Evolutionary conservation across 35 echinoderm and acorn worm species (phyloP).

Genomic region (Heliocidaris tuberculata): DNA sequence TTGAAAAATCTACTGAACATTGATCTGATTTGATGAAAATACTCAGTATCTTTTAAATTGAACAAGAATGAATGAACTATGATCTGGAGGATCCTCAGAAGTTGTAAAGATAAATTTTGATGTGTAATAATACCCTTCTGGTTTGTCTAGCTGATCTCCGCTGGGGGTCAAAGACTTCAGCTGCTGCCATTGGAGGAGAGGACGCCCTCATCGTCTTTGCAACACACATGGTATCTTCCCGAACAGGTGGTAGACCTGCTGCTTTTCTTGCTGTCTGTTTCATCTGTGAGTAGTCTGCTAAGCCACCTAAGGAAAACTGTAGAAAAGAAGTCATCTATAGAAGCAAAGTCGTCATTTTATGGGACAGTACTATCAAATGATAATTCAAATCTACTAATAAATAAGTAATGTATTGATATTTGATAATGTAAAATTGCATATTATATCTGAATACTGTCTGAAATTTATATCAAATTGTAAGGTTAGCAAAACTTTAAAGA

Average conservation of each 20-base stretch:
- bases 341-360: background rate
- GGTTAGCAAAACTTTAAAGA: no score
- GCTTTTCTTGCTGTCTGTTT: conserved; percentile 75
- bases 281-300: conserved; percentile 63
- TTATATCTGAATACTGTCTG: no score
- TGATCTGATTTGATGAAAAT: no score
- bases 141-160: conserved; percentile 51
- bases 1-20: no score
- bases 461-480: no score
- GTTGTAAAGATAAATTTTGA: background rate
- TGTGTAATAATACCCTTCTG: conserved; percentile 67
- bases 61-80: no score
- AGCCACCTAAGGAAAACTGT: conserved; percentile 84
- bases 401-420: no score
- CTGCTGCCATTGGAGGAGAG: conserved; percentile 85
- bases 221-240: conserved; percentile 86
- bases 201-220: conserved; percentile 95
- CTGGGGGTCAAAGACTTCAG: conserved; percentile 79
- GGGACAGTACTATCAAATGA: background rate
- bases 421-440: no score
- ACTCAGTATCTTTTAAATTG: no score
- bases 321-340: background rate
- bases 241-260: conserved; percentile 61
- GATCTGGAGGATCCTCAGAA: no score
- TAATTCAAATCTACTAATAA: no score